Percentiles rank a stretch among this genome's conserved stretches.
phyloP scores from a whole-genome alignment of 2,888 invertebrate species.

The Monopis laevigella region DNA sequence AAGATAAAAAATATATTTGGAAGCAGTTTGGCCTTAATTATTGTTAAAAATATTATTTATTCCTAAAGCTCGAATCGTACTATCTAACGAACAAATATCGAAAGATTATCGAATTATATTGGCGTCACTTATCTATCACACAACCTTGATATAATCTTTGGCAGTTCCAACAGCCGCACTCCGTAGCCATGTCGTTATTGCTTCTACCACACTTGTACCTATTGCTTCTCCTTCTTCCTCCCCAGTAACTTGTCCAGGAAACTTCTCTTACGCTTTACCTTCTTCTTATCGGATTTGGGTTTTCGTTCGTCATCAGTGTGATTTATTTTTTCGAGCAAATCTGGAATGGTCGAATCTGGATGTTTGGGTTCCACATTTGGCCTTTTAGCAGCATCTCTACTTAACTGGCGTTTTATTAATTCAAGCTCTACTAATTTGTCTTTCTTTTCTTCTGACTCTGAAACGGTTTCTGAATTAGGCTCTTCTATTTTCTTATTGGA shows the following conservation, averaged over 20 bases:
- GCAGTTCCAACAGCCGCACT: slow-evolving; percentile 38
- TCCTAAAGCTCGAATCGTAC: neutral
- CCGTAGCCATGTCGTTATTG: slow-evolving; percentile 30
- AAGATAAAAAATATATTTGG: slow-evolving; percentile 41
- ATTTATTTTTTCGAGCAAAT: slow-evolving; percentile 49
- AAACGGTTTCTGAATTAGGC: too few species aligned
- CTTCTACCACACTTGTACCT: slow-evolving; percentile 20
- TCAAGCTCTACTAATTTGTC: slow-evolving; percentile 49
- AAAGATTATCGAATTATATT: slow-evolving; percentile 32
- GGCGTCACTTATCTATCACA: slow-evolving; percentile 38
- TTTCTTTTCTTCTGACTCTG: slow-evolving; percentile 47
- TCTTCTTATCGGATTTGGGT: slow-evolving; percentile 36
- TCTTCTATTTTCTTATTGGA: too few species aligned
- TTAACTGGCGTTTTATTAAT: slow-evolving; percentile 36
- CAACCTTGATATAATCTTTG: slow-evolving; percentile 52
- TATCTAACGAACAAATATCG: slow-evolving; percentile 16
- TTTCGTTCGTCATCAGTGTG: slow-evolving; percentile 40
- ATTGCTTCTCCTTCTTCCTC: slow-evolving; percentile 46
- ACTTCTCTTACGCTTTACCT: slow-evolving; percentile 58
- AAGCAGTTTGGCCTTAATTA: slow-evolving; percentile 51
- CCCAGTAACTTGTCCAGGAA: slow-evolving; percentile 57
- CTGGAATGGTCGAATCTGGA: slow-evolving; percentile 52
- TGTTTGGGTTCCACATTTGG: slow-evolving; percentile 30
- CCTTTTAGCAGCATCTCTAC: slow-evolving; percentile 35
- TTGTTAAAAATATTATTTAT: slow-evolving; percentile 34